Evolutionary conservation across 2,113 vertebrate genomes (phyloP), one percentile per base, ranked within the genome.

Genomic region (Hippotragus niger): DNA sequence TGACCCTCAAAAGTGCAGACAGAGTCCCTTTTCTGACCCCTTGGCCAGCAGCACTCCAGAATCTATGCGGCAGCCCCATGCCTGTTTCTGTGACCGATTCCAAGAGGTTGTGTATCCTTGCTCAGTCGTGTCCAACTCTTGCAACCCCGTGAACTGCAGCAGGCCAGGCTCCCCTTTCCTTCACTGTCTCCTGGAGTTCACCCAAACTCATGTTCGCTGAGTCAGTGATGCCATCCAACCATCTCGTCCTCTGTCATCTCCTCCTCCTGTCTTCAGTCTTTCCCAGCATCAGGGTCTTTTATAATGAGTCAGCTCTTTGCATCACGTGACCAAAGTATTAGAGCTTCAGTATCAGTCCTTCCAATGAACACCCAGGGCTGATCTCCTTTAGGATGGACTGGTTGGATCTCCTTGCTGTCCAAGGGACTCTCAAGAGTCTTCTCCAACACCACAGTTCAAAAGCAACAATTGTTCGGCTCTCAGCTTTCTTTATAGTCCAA

Each of bases 391-490:
- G 19, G 19, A 71, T 23, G n/a, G n/a, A 71, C 19, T 71, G 67
- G n/a, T 23, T 71, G n/a, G 67, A 23, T 23, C 67, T 71, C 67
- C 19, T 36, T 40, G 64, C 19, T 3, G 19, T 36, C 19, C 19
- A 36, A 12, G 19, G 67, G 19, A 23, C 67, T 40, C n/a, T 71
- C 5, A 71, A n/a, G 16, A 36, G n/a, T 36, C n/a, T 71, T 71
- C 19, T 12, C 67, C n/a, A 23, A 12, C 5, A 23, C n/a, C 67
- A 23, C n/a, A 71, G n/a, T 36, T 19, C 64, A 71, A 36, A 71
- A 5, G n/a, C n/a, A 36, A 36, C 64, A 23, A 5, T 36, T 71
- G 10, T 71, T 71, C 2, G 0, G n/a, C 0, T 0, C 17, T 36
- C 64, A 71, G 64, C n/a, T 36, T 71, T 71, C 64, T 71, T 36